Conservation (phyloP, 2,888 invertebrate genomes). For the Smittia aterrima region DNA sequence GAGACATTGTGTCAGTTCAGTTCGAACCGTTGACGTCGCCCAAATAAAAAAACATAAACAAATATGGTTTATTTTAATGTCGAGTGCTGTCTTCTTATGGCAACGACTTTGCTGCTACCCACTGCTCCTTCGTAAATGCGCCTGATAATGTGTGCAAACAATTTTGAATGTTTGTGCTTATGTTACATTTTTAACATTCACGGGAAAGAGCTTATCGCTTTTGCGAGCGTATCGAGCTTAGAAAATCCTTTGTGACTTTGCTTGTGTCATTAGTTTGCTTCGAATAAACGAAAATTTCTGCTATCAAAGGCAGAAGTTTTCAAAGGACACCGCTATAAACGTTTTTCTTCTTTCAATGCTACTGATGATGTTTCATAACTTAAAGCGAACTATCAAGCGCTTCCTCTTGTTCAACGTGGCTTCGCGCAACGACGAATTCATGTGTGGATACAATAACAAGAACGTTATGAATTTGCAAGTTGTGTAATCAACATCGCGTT, state of each 20-base stretch:
- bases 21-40: background rate
- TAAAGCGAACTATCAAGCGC: background rate
- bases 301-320: background rate
- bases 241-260: background rate
- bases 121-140: background rate
- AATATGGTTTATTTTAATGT: slow-evolving; percentile 6
- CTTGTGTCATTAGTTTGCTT: background rate
- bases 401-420: no score
- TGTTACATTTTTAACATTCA: slow-evolving; percentile 1
- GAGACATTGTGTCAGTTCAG: background rate
- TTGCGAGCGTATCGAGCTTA: no score
- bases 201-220: background rate
- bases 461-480: background rate
- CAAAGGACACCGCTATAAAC: background rate
- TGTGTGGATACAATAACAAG: background rate
- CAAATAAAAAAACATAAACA: background rate
- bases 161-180: background rate
- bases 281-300: background rate
- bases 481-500: background rate
- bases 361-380: slow-evolving; percentile 18
- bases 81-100: no score
- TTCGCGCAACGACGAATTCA: background rate
- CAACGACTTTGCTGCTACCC: no score
- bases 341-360: background rate
- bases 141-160: background rate